phyloP scores from a whole-genome alignment of 2,888 invertebrate species.

The Rotaria macrura region DNA sequence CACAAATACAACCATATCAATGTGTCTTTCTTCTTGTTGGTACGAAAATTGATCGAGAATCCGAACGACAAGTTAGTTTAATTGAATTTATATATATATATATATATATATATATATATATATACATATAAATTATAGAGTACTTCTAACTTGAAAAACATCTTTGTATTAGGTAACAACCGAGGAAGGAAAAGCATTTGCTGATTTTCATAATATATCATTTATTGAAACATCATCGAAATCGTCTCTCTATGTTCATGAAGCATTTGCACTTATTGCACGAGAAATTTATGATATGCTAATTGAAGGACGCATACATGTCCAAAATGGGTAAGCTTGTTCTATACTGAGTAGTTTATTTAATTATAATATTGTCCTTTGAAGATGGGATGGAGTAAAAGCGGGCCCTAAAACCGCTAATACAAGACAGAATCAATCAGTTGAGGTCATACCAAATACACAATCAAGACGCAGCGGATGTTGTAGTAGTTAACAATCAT shows the following conservation, averaged over 20 bases:
- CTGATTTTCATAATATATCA: constrained; percentile 28
- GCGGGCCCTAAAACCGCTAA: not conserved
- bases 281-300: constrained; percentile 28
- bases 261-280: constrained; percentile 29
- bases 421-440: not conserved
- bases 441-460: not conserved
- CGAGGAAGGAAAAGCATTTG: constrained; percentile 29
- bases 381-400: constrained; percentile 13
- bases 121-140: no score
- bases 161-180: constrained; percentile 23
- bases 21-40: constrained; percentile 33
- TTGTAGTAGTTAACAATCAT: not conserved
- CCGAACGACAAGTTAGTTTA: constrained; percentile 12
- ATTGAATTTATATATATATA: no score
- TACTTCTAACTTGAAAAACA: not conserved
- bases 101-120: no score
- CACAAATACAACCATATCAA: constrained; percentile 32
- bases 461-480: not conserved
- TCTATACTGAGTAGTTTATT: no score
- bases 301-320: constrained; percentile 24
- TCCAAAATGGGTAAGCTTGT: constrained; percentile 22
- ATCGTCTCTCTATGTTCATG: constrained; percentile 27
- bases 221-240: constrained; percentile 33
- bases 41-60: constrained; percentile 31
- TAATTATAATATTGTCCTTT: not conserved